These are phyloP conservation scores for Chaetorhynchus papuensis DNA, from an alignment of 2,113 vertebrate genomes.

Conservation along the genomic window DNA sequence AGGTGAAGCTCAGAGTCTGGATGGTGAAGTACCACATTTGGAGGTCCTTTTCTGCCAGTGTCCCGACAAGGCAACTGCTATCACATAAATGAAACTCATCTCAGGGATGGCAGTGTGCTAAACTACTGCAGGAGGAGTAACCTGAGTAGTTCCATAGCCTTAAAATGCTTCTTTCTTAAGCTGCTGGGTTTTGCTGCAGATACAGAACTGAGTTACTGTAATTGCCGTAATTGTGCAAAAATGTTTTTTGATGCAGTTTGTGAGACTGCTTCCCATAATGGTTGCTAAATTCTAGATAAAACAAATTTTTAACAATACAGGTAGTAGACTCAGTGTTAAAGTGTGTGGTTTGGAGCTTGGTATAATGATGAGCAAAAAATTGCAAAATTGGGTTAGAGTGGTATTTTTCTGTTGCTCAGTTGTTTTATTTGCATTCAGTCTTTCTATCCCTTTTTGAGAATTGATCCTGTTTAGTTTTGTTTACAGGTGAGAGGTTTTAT, in stretches of 20 bases:
- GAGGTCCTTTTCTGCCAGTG: neutral
- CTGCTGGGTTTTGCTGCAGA: neutral
- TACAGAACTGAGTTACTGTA: neutral
- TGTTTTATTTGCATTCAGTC: neutral
- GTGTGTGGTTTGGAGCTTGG: neutral
- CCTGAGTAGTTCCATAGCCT: neutral
- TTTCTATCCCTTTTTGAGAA: neutral
- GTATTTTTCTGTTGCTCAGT: neutral
- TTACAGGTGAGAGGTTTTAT: neutral
- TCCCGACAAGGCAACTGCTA: neutral
- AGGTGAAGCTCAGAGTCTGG: neutral
- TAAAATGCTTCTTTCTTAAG: neutral
- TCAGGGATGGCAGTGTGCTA: neutral
- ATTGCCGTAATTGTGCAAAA: neutral
- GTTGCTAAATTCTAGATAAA: slow-evolving; percentile 8
- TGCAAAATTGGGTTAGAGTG: neutral
- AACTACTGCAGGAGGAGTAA: neutral
- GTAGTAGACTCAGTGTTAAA: neutral
- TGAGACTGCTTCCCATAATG: neutral
- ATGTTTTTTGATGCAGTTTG: neutral
- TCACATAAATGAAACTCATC: neutral
- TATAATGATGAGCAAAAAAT: neutral
- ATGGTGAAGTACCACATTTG: neutral
- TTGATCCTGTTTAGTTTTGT: neutral
- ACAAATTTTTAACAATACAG: neutral